Base-by-base conservation (phyloP, 2,113 vertebrate genomes). In the Nibea coibor region DNA sequence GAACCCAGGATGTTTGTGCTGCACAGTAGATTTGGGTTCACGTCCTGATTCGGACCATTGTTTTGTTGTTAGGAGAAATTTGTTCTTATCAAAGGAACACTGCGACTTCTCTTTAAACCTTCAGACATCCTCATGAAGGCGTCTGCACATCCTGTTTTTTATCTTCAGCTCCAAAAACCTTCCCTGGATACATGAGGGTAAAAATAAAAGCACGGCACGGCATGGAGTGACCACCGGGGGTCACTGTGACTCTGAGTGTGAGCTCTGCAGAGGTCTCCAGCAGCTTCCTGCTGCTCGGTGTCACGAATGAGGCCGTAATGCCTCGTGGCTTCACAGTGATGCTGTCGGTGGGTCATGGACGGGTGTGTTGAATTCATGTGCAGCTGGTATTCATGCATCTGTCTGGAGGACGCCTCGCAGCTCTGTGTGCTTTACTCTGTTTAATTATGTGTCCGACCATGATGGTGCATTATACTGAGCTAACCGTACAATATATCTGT, bases 131-230 rank as follows among this genome's bases (percentile, higher is more conserved):
- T 67, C 28, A 35, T 47, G 11, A 20, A 12, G 0, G 17, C 5
- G 8, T 50, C 26, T 22, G 7, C n/a, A 72, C 69, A 47, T 8
- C 10, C 16, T 12, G 31, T n/a, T 20, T 65, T 17, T 9, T 5
- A 28, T 69, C 15, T 50, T 8, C 50, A 39, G 10, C 43, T 58
- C 51, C 42, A 35, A 35, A 35, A 35, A 35, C 71, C 42, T 39
- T 72, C 74, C 65, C 74, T 4, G n/a, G 84, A 76, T 91, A 73
- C 81, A 74, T 17, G 31, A 51, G 50, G 58, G 53, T 82, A 71
- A 81, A 80, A 80, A 80, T 78, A 81, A 72, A 82, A 58, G 17
- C 57, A 10, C 0, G 0, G 0, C 51, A 48, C 9, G 3, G 20
- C 1, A 0, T 0, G 0, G 2, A 2, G 42, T 7, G 22, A 28